A percentile compares a stretch with the other conserved stretches of the same genome.
phyloP scores from a whole-genome alignment of 2,113 vertebrate species.

The Eudyptes chrysolophus region DNA sequence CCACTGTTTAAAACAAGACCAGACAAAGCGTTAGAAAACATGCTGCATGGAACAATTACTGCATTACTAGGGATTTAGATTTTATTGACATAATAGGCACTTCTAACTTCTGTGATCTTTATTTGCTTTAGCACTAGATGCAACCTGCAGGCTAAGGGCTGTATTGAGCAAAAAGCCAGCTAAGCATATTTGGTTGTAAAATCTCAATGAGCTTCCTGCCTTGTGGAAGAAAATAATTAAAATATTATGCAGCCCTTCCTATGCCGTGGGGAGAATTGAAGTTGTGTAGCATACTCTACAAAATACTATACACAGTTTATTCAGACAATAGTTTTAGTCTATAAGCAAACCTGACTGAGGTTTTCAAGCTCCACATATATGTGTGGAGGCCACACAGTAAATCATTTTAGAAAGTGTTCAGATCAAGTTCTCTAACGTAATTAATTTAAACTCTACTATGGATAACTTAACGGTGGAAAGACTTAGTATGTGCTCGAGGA shows the following conservation, averaged over 20 bases:
- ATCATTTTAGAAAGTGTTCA: neutral
- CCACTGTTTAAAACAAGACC: slow-evolving; percentile 63
- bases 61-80: slow-evolving; percentile 62
- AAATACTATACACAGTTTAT: neutral
- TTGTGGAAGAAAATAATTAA: slow-evolving; percentile 56
- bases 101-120: slow-evolving; percentile 63
- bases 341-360: neutral
- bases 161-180: slow-evolving; percentile 42
- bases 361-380: neutral
- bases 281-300: neutral
- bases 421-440: neutral
- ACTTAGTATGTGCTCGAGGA: neutral
- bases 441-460: neutral
- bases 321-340: neutral
- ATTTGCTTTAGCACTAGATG: slow-evolving; percentile 60
- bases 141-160: slow-evolving; percentile 58
- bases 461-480: neutral
- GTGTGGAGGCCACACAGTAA: neutral
- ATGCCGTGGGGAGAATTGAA: slow-evolving; percentile 28
- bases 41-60: slow-evolving; percentile 66
- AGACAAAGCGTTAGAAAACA: slow-evolving; percentile 61
- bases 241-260: slow-evolving; percentile 14
- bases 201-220: slow-evolving; percentile 51
- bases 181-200: slow-evolving; percentile 63
- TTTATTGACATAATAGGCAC: slow-evolving; percentile 68